Evolutionary conservation across 2,113 vertebrate species (phyloP), one percentile per base, ranked within the genome.

Genomic region (Bufo gargarizans): DNA sequence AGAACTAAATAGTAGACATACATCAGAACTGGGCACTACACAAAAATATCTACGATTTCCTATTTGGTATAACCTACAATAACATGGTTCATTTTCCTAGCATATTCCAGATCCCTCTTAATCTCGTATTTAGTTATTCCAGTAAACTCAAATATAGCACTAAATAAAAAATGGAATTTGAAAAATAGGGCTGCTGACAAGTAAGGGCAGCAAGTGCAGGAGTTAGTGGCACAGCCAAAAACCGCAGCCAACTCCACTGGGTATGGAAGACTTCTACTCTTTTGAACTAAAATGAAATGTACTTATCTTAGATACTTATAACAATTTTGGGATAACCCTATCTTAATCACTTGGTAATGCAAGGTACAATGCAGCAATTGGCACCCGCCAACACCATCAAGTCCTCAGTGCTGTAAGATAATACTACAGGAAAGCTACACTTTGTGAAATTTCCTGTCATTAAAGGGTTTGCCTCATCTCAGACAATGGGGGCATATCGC

Each of bases 1-100:
- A 58, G 33, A 83, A 47, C 19, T 83, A 5, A 61, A 88, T 65
- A 22, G 49, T 45, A 84, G 78, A 78, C 87, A 77, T 65, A 49
- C 72, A 69, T 65, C n/a, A 78, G 59, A 50, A 56, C 58, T 76
- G 87, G 67, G 43, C 76, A 86, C 19, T 78, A n/a, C 13, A 77
- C 14, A 50, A 20, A 65, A 86, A 50, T 13, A 82, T 12, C 22
- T 78, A 78, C 67, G 47, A 50, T 78, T 78, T 86, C 74, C 85
- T 86, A 50, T 69, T 79, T 79, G 47, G 59, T 79, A 53, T 65
- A 12, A 55, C 85, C 61, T 79, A 14, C n/a, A 65, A 49, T 19
- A 69, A 83, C 47, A 83, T 53, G 20, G 19, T 22, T 84, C 13
- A 17, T 33, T 69, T 55, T 69, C 20, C 63, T 69, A 53, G 58